Conservation (phyloP, 2,888 invertebrate genomes). For the Eurytoma adleriae region DNA sequence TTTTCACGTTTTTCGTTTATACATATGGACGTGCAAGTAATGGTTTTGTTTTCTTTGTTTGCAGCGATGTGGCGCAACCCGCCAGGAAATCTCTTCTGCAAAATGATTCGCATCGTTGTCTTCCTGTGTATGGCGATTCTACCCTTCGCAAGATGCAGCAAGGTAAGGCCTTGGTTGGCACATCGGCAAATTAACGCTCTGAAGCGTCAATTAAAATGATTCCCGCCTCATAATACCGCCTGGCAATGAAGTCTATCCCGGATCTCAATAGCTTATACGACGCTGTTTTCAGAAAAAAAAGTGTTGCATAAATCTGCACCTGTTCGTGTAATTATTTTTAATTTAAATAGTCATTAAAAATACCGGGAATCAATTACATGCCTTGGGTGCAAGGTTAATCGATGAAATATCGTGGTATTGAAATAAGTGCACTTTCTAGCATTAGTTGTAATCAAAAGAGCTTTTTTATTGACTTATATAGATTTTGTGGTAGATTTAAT, state of each 20-base stretch:
- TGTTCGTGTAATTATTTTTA: slow-evolving; percentile 6
- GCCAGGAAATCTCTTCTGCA: slow-evolving; percentile 73
- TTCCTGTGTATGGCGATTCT: slow-evolving; percentile 73
- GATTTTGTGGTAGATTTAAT: no score
- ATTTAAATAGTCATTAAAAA: neutral
- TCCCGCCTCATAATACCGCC: neutral
- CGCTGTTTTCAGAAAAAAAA: neutral
- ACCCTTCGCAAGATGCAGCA: slow-evolving; percentile 74
- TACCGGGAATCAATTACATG: no score
- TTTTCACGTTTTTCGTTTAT: no score
- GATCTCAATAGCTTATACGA: slow-evolving; percentile 4
- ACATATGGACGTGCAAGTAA: neutral
- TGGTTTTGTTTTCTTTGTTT: slow-evolving; percentile 63
- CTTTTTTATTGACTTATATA: no score
- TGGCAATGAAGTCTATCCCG: slow-evolving; percentile 34
- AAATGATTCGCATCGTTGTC: slow-evolving; percentile 75
- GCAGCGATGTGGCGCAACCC: slow-evolving; percentile 75
- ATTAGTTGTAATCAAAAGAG: no score
- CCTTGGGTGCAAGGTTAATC: no score
- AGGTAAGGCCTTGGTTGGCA: slow-evolving; percentile 66
- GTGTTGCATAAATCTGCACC: slow-evolving; percentile 5
- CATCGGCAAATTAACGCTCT: neutral
- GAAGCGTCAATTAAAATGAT: slow-evolving; percentile 13
- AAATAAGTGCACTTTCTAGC: no score
- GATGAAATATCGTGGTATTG: no score